Evolutionary conservation across 1,140 invertebrate genomes (phyloP).

Genomic region (Drosophila truncata): DNA sequence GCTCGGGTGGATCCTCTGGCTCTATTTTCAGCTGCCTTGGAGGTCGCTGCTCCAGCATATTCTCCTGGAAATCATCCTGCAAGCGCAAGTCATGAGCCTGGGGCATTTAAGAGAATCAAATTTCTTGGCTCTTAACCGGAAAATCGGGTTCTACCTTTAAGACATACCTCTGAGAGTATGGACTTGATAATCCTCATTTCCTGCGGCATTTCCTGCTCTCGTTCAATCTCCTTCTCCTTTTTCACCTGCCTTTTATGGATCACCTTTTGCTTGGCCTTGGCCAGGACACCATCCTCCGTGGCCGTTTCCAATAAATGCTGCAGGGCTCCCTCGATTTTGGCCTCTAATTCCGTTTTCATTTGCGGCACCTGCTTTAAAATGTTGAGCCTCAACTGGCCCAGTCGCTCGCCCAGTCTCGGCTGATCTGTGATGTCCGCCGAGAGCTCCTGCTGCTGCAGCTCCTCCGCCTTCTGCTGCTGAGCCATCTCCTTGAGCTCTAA

Average conservation of each 20-base stretch:
- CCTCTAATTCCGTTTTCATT: slow-evolving; percentile 67
- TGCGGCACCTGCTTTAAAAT: slow-evolving; percentile 59
- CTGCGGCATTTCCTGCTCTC: slow-evolving; percentile 20
- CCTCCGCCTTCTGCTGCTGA: slow-evolving; percentile 35
- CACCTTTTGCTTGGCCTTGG: slow-evolving; percentile 62
- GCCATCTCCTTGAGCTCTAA: slow-evolving; percentile 45
- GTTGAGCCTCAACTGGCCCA: slow-evolving; percentile 50
- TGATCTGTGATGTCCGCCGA: slow-evolving; percentile 28
- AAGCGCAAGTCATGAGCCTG: slow-evolving; percentile 22
- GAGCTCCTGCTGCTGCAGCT: slow-evolving; percentile 32
- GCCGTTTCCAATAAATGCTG: slow-evolving; percentile 63
- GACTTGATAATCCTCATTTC: slow-evolving; percentile 67
- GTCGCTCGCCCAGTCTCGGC: slow-evolving; percentile 32
- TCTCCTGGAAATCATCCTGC: slow-evolving; percentile 78
- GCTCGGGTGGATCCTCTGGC: slow-evolving; percentile 2
- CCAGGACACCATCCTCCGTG: slow-evolving; percentile 53
- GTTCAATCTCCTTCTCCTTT: not conserved
- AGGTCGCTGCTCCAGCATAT: slow-evolving; percentile 54
- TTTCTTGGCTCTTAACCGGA: not conserved
- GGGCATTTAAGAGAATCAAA: not conserved
- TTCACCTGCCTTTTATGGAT: slow-evolving; percentile 46
- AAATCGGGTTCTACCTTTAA: not conserved
- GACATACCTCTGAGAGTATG: slow-evolving; percentile 63
- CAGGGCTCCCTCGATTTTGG: slow-evolving; percentile 69
- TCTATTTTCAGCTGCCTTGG: not conserved